phyloP scores from a whole-genome alignment of 1,140 invertebrate species.

The Aphelinus atriplicis region DNA sequence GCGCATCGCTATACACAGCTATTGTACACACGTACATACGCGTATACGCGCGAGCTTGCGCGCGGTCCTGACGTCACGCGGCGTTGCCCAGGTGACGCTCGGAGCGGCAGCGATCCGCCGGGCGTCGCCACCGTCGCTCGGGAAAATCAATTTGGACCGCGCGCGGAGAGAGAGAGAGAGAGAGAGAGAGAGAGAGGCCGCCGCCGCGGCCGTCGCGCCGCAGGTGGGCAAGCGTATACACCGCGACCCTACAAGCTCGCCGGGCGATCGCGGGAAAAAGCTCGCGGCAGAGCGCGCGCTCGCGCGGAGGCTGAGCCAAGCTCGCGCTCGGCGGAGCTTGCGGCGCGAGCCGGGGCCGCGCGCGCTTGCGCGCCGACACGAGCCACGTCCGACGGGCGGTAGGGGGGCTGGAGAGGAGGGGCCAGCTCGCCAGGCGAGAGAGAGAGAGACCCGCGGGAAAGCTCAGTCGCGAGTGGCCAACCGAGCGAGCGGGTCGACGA shows the following conservation, averaged over 20 bases:
- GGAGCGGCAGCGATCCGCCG: not conserved
- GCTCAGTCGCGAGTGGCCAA: slow-evolving; percentile 57
- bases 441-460: slow-evolving; percentile 36
- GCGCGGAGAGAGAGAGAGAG: slow-evolving; percentile 24
- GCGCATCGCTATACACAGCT: no score
- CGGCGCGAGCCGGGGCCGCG: slow-evolving; percentile 41
- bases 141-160: no score
- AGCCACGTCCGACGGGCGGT: no score
- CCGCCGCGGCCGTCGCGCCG: not conserved
- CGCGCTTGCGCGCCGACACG: not conserved
- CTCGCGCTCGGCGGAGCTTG: slow-evolving; percentile 59
- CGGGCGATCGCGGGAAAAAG: no score
- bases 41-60: not conserved
- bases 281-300: no score
- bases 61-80: slow-evolving; percentile 23
- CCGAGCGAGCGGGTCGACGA: slow-evolving; percentile 56
- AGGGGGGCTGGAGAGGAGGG: not conserved
- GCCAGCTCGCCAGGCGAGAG: not conserved
- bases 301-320: slow-evolving; percentile 40
- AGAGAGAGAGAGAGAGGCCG: slow-evolving; percentile 43
- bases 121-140: not conserved
- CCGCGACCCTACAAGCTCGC: no score
- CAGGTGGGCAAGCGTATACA: no score
- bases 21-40: no score
- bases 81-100: slow-evolving; percentile 21